Evolutionary conservation across 2,113 vertebrate genomes (phyloP), one percentile per base, ranked within the genome.

Genomic region (Entomyzon cyanotis): DNA sequence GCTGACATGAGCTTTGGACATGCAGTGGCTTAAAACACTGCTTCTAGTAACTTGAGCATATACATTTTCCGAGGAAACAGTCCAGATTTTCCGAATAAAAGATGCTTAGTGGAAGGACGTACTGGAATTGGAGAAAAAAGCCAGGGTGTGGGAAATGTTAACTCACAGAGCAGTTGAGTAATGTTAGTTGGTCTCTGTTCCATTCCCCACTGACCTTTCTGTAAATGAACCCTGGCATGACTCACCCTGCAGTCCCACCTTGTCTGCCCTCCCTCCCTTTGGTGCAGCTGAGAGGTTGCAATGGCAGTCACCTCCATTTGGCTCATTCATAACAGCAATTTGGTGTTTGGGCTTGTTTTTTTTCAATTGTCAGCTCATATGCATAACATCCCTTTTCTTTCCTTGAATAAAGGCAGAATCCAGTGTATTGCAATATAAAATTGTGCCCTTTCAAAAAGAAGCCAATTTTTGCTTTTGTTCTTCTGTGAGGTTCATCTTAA

Each of bases 151-250:
- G 95, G 93, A 95, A 96, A 96, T 64, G 68, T 94, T 90, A 95
- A 92, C 76, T 94, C 91, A 94, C 83, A 90, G 91, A 96, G 86
- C 68, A 90, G 25, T 41, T 97, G 96, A 95, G 91, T 97, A 94
- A 96, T 94, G 83, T 33, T 85, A 64, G 86, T 75, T 95, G 83
- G 83, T 90, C 83, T 60, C 64, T 71, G 80, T 92, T 83, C 93
- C 41, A 2, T 80, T 95, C 80, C 83, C 35, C 60, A 56, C 50
- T 93, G 95, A 93, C 93, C 80, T 97, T 97, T 96, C 68, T 63
- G 56, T 59, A 81, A 95, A 78, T 31, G 76, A 89, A 52, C 60
- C 35, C 68, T 56, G 60, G 27, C 60, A 47, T 96, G 95, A 96
- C 27, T 95, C 95, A 96, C 28, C 2, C 74, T 76, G 70, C 70